Evolutionary conservation across 2,797 vertebrate species (phyloP), one percentile per base, ranked within the genome.

Genomic region (Clangula hyemalis): DNA sequence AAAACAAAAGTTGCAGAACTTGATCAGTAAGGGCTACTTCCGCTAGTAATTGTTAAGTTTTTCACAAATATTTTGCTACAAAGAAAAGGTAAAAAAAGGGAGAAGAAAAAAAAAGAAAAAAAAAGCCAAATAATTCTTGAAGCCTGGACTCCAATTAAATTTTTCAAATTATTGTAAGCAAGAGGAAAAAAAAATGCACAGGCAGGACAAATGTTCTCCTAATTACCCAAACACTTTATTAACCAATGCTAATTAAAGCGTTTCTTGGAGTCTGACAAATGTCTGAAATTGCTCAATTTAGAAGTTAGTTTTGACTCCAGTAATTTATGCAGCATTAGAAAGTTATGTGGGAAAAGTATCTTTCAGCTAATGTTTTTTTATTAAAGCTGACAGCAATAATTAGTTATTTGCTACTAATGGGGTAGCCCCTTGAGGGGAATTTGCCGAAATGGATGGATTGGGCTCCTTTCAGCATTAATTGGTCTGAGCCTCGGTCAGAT

Each of bases 211-310:
- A 96, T 94, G 95, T 96, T 95, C 93, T 85, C 93, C 97, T 97
- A 97, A 98, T 98, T 98, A 98, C 93, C 97, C 47, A 91, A 97
- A 95, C 97, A 95, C 97, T 97, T 97, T 97, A 97, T 97, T 98
- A 98, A 97, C 95, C 92, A 85, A 45, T 1, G 11, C 97, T 98
- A 98, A 98, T 98, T 98, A 98, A 98, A 96, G 96, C 95, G 65
- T 96, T 96, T 97, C 97, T 96, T 93, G 94, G 96, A 97, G 96
- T 97, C 97, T 97, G 97, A 98, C 96, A 97, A 98, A 97, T 96
- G 95, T 95, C 97, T 96, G 95, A 96, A 97, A 97, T 97, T 97
- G 97, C 94, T 97, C 97, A 96, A 81, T 97, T 95, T 96, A 93
- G 97, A 97, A 97, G 97, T 97, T 96, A 94, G 95, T 97, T 97